These are phyloP conservation scores for Eulemur macaco DNA, from an alignment of 2,113 vertebrate genomes.

Conservation along the genomic window DNA sequence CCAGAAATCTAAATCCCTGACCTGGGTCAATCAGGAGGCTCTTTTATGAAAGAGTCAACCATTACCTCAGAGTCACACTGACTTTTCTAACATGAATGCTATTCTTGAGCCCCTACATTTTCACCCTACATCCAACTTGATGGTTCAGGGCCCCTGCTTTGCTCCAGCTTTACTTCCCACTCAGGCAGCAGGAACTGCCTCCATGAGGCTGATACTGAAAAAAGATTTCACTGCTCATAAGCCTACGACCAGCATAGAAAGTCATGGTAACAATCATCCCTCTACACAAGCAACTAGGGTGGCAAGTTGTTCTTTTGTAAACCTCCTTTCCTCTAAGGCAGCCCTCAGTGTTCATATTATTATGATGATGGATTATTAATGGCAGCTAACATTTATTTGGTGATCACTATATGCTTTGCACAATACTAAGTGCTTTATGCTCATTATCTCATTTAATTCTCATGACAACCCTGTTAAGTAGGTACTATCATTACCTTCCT, in stretches of 20 bases:
- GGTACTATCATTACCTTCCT: neutral
- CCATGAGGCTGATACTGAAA: conserved; percentile 44
- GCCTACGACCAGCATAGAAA: conserved; percentile 20
- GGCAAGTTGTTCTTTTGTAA: conserved; percentile 19
- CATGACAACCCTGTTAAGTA: neutral
- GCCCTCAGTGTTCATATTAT: neutral
- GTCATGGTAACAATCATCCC: conserved; percentile 28
- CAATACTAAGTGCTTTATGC: neutral
- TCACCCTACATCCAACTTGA: neutral
- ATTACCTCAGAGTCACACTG: neutral
- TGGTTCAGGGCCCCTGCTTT: conserved; percentile 12
- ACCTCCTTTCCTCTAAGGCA: neutral
- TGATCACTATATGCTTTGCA: conserved; percentile 9
- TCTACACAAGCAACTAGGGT: neutral
- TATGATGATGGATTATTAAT: neutral
- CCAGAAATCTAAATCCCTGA: neutral
- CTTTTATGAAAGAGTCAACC: neutral
- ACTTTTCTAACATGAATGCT: neutral
- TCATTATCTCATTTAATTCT: conserved; percentile 38
- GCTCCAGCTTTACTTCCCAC: conserved; percentile 56
- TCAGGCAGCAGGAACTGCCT: conserved; percentile 57
- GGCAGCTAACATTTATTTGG: conserved; percentile 39
- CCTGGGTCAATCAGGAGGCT: neutral
- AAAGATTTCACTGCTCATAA: conserved; percentile 30
- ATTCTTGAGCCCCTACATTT: neutral